Evolutionary conservation across 2,113 vertebrate genomes (phyloP).

Genomic region (Felis catus): F.catus_Fca126_mat1.0 CM031421.1:46536501-46537000

Average conservation of each 20-base stretch:
- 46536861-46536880: no score
- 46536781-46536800: no score
- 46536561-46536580: not conserved
- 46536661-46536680: not conserved
- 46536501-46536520: not conserved
- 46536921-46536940: not conserved
- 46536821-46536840: no score
- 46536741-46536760: no score
- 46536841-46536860: no score
- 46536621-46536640: not conserved
- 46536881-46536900: not conserved
- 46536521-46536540: not conserved
- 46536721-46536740: not conserved
- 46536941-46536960: not conserved
- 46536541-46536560: slow-evolving; percentile 1
- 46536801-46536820: no score
- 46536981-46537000: not conserved
- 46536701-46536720: not conserved
- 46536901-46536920: not conserved
- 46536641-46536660: not conserved
- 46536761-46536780: no score
- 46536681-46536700: not conserved
- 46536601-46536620: not conserved
- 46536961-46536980: not conserved
- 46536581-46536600: not conserved